These are phyloP conservation scores for Leptopilina myrica DNA, from an alignment of 2,888 invertebrate genomes.

Conservation along the genomic window DNA sequence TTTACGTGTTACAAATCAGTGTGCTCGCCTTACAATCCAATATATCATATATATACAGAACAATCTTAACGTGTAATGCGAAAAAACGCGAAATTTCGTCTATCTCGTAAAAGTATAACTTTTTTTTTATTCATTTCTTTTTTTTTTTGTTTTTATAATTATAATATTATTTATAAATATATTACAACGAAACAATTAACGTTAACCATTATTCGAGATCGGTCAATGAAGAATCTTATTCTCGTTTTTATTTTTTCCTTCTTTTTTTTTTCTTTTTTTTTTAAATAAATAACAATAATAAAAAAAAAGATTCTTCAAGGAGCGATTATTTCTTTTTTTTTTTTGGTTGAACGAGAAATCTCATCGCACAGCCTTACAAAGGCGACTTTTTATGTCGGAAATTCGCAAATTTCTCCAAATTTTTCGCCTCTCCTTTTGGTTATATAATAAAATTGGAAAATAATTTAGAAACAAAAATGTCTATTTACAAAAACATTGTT, in stretches of 20 bases:
- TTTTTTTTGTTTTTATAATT: neutral
- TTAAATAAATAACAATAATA: neutral
- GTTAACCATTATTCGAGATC: slow-evolving; percentile 45
- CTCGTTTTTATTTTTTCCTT: slow-evolving; percentile 13
- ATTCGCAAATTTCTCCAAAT: slow-evolving; percentile 46
- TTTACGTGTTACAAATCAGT: slow-evolving; percentile 71
- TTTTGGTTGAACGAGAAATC: slow-evolving; percentile 47
- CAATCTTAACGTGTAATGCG: slow-evolving; percentile 65
- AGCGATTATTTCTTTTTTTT: slow-evolving; percentile 38
- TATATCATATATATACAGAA: slow-evolving; percentile 68
- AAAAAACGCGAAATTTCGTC: slow-evolving; percentile 62
- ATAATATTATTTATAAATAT: slow-evolving; percentile 49
- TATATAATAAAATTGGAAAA: neutral
- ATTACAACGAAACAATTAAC: slow-evolving; percentile 54
- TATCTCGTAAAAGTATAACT: slow-evolving; percentile 52
- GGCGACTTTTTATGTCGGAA: slow-evolving; percentile 50
- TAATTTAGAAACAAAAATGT: neutral
- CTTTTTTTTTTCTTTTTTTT: neutral
- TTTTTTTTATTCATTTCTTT: slow-evolving; percentile 38
- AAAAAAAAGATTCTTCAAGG: slow-evolving; percentile 42
- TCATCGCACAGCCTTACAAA: slow-evolving; percentile 61
- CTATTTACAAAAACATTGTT: neutral
- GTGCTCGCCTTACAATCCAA: slow-evolving; percentile 72
- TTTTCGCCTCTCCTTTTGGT: slow-evolving; percentile 22
- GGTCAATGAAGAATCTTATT: slow-evolving; percentile 47